Evolutionary conservation across 1,140 invertebrate genomes (phyloP), one percentile per base, ranked within the genome.

Genomic region (Drosophila kepulauana): DNA sequence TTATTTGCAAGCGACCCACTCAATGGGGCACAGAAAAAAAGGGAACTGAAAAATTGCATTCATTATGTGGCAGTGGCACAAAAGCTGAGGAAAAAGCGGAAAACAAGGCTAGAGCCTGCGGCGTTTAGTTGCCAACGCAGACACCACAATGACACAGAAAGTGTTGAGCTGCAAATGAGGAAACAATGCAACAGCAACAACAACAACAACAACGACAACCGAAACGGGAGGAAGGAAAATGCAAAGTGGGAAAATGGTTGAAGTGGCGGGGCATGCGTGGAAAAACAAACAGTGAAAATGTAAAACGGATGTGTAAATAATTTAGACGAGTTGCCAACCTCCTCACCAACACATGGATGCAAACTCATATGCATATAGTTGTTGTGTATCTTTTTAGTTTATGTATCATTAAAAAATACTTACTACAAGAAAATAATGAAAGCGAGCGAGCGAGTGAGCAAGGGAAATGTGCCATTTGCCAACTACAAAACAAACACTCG

Each of bases 331-430:
- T 88, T 89, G 85, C 68, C 71, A 75, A 61, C 58, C 65, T 46
- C 20, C 71, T 68, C 54, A 79, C 57, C 64, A 63, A 57, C 49
- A 65, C 56, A 43, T 15, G 11, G 33, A 7, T 8, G 43, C 30
- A 38, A 38, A 41, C 54, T 57, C 35, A 13, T 57, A 33, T 41
- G 35, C 49, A 56, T 52, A 67, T 52, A 67, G 63, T 79, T 69
- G 58, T 57, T 82, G 85, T 81, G 84, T 89, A 88, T 89, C 75
- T 89, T 89, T 88, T 84, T 89, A 89, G 85, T 88, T 89, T 88
- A 85, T 88, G 86, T 89, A 89, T 89, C 86, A 89, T 89, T 89
- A 89, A 89, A 89, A 89, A 89, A 90, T 87, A 88, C 84, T 87
- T 87, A 87, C 82, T 70, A 70, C 69, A 63, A 71, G 54, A 65